Evolutionary conservation across 1,140 invertebrate genomes (phyloP).

Genomic region (Adelges cooleyi): DNA sequence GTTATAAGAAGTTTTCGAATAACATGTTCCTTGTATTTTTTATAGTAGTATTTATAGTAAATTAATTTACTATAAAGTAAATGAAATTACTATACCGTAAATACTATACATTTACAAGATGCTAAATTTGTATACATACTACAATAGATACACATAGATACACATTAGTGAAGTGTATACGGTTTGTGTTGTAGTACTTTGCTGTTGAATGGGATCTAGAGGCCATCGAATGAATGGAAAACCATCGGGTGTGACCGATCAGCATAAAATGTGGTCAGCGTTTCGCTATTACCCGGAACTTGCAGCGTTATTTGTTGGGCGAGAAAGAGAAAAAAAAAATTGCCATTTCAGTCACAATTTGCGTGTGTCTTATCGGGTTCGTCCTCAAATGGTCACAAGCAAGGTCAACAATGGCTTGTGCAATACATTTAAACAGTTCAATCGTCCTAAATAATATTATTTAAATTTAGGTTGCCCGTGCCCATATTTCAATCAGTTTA

Average conservation of each 20-base stretch:
- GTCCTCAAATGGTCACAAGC: background rate
- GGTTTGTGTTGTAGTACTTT: background rate
- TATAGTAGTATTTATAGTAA: no score
- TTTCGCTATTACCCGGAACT: background rate
- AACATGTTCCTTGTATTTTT: no score
- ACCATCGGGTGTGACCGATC: background rate
- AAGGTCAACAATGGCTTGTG: background rate
- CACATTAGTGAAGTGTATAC: no score
- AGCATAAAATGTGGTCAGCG: constrained; percentile 1
- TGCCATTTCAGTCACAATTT: background rate
- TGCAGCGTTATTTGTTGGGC: background rate
- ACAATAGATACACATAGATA: no score
- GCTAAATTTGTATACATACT: no score
- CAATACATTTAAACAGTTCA: background rate
- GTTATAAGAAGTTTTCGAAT: no score
- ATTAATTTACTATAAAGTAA: no score
- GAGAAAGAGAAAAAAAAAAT: constrained; percentile 1
- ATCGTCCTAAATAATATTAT: no score
- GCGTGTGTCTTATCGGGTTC: background rate
- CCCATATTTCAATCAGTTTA: no score
- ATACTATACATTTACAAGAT: no score
- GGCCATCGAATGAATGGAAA: background rate
- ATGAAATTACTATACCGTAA: no score
- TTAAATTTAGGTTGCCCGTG: no score
- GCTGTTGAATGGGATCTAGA: constrained; percentile 19